Evolutionary conservation across 2,797 vertebrate genomes (phyloP), one percentile per base, ranked within the genome.

Genomic region (Gorsachius magnificus): DNA sequence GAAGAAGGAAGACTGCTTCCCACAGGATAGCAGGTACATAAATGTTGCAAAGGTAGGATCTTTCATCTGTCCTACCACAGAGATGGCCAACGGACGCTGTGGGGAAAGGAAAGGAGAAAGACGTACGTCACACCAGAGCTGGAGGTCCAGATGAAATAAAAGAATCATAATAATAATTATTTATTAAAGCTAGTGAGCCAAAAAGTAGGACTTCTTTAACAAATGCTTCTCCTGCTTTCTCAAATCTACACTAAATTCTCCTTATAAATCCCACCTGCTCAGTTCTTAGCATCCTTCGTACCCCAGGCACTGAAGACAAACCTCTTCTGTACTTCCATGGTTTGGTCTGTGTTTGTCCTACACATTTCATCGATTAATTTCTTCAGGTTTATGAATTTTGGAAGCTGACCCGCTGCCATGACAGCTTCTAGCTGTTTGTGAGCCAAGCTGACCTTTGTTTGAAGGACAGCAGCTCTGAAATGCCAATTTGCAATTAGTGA

Each of bases 31-130:
- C 57, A 98, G 57, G 87, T 99, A 99, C 97, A 98, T 98, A 77
- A 99, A 99, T 6, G 98, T 98, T 8, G 99, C 98, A 91, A 99
- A 99, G 78, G 99, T 99, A 3, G 99, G 99, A 64, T 99, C 98
- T 97, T 99, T 99, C 99, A 99, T 99, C 94, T 98, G 98, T 71
- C 98, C 98, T 15, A 99, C 97, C 81, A 99, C 98, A 12, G 98
- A 98, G 87, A 96, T 51, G 56, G 99, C 99, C 96, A 98, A 89
- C 0, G 99, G 99, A 50, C 99, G 99, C 99, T 99, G 84, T 4
- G n/a, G 78, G 76, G 68, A 75, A 84, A 95, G 36, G 90, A 64
- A 95, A 65, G 93, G 75, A 86, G 68, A 88, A 54, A 75, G 66
- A 89, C 38, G 54, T 4, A 24, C 2, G 16, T 68, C 58, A 77